Percentiles rank a stretch among this genome's conserved stretches.
phyloP scores from a whole-genome alignment of 2,797 vertebrate genomes.

The Sciurus vulgaris region DNA sequence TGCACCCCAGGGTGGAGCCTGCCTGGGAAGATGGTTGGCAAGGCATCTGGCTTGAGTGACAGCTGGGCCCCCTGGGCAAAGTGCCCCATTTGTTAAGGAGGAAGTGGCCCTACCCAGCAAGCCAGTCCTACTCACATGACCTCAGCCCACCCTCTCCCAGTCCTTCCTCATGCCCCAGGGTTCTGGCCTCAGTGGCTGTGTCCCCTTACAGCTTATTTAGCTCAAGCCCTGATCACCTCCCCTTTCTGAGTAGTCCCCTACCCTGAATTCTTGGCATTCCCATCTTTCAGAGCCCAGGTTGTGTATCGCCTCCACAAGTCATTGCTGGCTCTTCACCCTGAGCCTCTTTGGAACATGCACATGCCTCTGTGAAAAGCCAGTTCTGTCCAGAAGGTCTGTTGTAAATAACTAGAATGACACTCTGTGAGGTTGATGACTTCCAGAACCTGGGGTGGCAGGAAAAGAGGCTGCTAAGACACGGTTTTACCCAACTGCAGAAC shows the following conservation, averaged over 20 bases:
- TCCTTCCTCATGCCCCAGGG: background rate
- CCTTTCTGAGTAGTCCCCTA: background rate
- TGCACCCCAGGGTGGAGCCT: no score
- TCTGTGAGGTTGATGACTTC: background rate
- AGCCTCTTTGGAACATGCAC: background rate
- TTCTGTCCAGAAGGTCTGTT: no score
- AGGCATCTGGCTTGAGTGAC: background rate
- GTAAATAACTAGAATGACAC: background rate
- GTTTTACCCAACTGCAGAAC: background rate
- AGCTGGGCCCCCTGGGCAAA: background rate
- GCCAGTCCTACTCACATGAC: background rate
- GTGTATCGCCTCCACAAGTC: background rate
- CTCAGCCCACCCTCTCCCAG: background rate
- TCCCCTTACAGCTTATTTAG: background rate
- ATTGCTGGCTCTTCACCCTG: no score
- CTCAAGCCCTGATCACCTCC: background rate
- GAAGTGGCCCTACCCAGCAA: background rate
- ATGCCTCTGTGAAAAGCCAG: background rate
- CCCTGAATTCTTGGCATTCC: background rate
- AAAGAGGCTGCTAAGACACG: background rate
- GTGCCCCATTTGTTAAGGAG: background rate
- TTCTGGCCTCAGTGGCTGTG: background rate
- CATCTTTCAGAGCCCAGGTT: background rate
- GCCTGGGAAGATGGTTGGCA: background rate
- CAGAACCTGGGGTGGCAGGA: background rate